A percentile compares a stretch with the other conserved stretches of the same genome.
phyloP scores from a whole-genome alignment of 2,113 vertebrate genomes.

The Micromys minutus region DNA sequence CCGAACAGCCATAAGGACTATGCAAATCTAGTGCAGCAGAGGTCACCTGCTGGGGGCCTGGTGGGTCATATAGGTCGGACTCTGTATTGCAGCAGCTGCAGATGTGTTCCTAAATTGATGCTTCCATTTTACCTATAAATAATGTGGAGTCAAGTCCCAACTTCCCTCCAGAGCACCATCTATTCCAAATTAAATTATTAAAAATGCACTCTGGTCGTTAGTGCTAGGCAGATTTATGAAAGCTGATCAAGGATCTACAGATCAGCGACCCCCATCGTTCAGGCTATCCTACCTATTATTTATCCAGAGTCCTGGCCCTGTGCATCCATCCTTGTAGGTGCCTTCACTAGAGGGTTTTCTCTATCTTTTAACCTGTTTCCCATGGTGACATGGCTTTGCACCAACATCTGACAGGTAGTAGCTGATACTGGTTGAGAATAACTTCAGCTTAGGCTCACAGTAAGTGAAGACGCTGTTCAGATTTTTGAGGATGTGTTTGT shows the following conservation, averaged over 20 bases:
- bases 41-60: not conserved
- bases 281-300: not conserved
- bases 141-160: conserved; percentile 27
- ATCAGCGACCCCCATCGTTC: not conserved
- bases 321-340: conserved; percentile 49
- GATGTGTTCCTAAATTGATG: conserved; percentile 25
- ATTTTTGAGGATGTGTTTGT: not conserved
- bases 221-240: conserved; percentile 75
- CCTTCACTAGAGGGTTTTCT: conserved; percentile 33
- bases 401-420: conserved; percentile 28
- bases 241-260: conserved; percentile 49
- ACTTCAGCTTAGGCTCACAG: conserved; percentile 52
- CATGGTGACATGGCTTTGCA: not conserved
- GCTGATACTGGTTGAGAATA: conserved; percentile 36
- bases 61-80: not conserved
- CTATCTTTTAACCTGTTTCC: conserved; percentile 59
- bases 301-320: not conserved
- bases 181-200: conserved; percentile 78
- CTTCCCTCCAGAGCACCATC: conserved; percentile 70
- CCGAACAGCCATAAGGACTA: not conserved
- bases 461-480: not conserved
- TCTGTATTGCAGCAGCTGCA: not conserved
- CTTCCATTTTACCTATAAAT: conserved; percentile 67
- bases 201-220: conserved; percentile 75
- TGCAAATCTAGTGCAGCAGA: not conserved